These are phyloP conservation scores for Rambutsinella grinnellia DNA, from an alignment of 2,888 invertebrate genomes.

Conservation along the genomic window DNA sequence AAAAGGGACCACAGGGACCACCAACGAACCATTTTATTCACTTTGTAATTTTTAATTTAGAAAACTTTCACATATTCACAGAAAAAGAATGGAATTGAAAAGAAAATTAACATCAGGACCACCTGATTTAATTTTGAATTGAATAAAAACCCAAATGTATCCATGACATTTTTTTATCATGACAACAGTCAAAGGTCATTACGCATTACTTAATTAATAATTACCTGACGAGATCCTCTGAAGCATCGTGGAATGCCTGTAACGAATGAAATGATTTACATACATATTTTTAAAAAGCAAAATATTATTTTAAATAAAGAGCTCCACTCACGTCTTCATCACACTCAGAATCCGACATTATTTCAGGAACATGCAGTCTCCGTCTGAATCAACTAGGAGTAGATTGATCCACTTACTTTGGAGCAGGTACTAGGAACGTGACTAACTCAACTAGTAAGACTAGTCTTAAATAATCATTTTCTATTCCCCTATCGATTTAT, in stretches of 20 bases:
- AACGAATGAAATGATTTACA: conserved; percentile 23
- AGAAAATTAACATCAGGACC: not conserved
- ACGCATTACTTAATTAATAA: conserved; percentile 13
- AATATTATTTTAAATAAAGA: not conserved
- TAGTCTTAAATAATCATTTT: no score
- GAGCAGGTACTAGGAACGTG: no score
- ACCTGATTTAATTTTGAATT: not conserved
- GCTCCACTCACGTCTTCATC: conserved; percentile 61
- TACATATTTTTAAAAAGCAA: conserved; percentile 7
- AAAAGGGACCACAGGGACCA: no score
- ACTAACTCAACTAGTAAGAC: no score
- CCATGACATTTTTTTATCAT: not conserved
- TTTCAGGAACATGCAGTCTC: no score
- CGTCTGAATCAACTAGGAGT: no score
- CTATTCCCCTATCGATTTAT: no score
- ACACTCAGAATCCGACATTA: conserved; percentile 65
- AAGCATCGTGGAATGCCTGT: conserved; percentile 66
- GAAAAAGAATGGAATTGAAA: not conserved
- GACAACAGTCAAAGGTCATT: not conserved
- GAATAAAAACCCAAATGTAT: not conserved
- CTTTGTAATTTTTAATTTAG: not conserved
- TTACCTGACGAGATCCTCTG: conserved; percentile 64
- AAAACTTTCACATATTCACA: not conserved
- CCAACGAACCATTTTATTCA: no score
- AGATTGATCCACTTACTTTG: no score